Percentiles rank a stretch among this genome's conserved stretches.
These are phyloP conservation scores for Tragopan temminckii DNA, from an alignment of 2,797 vertebrate genomes.

Conservation along the genomic window DNA sequence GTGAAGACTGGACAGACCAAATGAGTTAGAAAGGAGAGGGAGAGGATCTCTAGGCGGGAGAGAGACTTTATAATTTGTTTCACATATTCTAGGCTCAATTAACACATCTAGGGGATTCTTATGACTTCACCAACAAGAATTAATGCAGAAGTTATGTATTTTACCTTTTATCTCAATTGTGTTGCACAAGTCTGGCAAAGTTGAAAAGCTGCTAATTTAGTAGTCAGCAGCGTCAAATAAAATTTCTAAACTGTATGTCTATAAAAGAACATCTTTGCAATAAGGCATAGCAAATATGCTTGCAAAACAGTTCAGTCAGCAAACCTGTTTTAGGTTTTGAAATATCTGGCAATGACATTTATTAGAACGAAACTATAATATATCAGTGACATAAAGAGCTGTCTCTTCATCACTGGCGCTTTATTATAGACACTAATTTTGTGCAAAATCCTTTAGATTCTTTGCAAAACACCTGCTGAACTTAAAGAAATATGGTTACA, in stretches of 20 bases:
- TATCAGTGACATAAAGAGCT: conserved; percentile 83
- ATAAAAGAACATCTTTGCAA: conserved; percentile 84
- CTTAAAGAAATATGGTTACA: conserved; percentile 84
- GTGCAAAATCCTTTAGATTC: conserved; percentile 81
- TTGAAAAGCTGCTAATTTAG: conserved; percentile 85
- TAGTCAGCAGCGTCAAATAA: conserved; percentile 84
- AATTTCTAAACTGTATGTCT: conserved; percentile 83
- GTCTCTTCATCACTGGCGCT: conserved; percentile 80
- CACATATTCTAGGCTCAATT: conserved; percentile 56
- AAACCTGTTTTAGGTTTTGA: conserved; percentile 82
- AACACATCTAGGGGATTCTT: conserved; percentile 62
- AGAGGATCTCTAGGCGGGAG: background rate
- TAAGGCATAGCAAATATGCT: conserved; percentile 82
- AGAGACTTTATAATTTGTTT: conserved; percentile 26
- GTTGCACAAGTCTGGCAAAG: conserved; percentile 74
- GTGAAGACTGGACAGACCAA: background rate
- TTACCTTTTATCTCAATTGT: conserved; percentile 72
- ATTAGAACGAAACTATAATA: conserved; percentile 84
- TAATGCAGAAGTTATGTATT: conserved; percentile 54
- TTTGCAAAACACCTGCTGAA: conserved; percentile 84
- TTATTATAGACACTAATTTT: conserved; percentile 86
- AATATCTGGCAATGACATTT: conserved; percentile 86
- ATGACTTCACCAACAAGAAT: conserved; percentile 62
- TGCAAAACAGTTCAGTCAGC: conserved; percentile 84
- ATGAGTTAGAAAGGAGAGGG: background rate